These are phyloP conservation scores for Lamellibrachia satsuma DNA, from an alignment of 2,888 invertebrate genomes.

Conservation along the genomic window DNA sequence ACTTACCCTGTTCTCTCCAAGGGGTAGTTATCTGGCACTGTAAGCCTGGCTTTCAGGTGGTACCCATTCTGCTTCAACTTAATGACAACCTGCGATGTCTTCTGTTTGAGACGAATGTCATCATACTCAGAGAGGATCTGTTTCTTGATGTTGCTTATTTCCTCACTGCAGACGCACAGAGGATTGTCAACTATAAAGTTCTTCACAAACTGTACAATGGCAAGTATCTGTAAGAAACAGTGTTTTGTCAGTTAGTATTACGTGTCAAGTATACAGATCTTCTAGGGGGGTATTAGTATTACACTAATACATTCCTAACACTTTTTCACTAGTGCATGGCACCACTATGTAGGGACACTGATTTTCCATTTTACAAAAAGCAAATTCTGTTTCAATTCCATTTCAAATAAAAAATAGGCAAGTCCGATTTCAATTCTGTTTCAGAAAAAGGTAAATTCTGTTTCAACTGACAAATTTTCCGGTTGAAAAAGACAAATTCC, in stretches of 20 bases:
- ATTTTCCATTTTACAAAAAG: too few relatives aligned
- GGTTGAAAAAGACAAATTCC: too few relatives aligned
- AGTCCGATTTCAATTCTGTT: too few relatives aligned
- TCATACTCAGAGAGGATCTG: conserved; percentile 67
- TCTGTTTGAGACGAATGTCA: conserved; percentile 76
- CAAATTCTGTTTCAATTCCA: too few relatives aligned
- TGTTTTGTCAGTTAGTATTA: background rate
- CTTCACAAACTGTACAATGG: conserved; percentile 72
- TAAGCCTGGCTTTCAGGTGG: conserved; percentile 71
- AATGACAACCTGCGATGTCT: conserved; percentile 72
- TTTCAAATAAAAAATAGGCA: too few relatives aligned
- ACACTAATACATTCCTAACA: background rate
- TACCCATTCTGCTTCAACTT: conserved; percentile 73
- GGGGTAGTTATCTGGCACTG: conserved; percentile 76
- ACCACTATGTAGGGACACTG: too few relatives aligned
- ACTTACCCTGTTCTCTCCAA: conserved; percentile 68
- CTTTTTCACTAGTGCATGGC: background rate
- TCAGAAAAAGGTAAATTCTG: too few relatives aligned
- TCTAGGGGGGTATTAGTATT: background rate
- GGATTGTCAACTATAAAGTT: conserved; percentile 77
- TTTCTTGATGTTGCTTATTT: conserved; percentile 73
- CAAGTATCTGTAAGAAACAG: conserved; percentile 67
- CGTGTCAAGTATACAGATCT: background rate
- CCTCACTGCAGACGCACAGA: conserved; percentile 77
- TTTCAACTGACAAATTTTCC: too few relatives aligned